Evolutionary conservation across 2,797 vertebrate genomes (phyloP).

Genomic region (Lycodopsis pacificus): DNA sequence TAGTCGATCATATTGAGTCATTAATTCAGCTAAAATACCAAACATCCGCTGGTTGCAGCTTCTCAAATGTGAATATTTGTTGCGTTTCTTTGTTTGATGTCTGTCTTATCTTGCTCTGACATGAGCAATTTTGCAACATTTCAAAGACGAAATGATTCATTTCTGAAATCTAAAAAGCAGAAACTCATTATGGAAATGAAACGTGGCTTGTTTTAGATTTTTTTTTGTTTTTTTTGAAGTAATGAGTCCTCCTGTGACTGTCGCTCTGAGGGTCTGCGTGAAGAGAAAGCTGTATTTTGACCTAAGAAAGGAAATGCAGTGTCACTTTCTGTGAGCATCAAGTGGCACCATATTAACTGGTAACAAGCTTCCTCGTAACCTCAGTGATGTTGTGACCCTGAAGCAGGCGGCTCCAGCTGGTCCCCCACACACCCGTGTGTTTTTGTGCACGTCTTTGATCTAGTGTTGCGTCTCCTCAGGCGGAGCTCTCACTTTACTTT

Average conservation of each 20-base stretch:
- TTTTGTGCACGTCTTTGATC: slow-evolving; percentile 2
- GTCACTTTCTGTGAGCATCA: slow-evolving; percentile 52
- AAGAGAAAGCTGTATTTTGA: slow-evolving; percentile 14
- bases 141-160: background rate
- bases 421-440: slow-evolving; percentile 19
- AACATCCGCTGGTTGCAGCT: background rate
- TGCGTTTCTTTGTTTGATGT: background rate
- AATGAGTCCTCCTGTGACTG: background rate
- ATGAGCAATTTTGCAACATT: background rate
- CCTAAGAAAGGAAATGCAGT: slow-evolving; percentile 36
- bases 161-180: background rate
- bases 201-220: background rate
- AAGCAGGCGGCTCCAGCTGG: slow-evolving; percentile 53
- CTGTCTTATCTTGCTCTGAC: background rate
- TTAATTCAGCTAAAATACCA: background rate
- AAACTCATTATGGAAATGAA: too few species aligned
- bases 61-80: background rate
- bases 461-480: slow-evolving; percentile 9
- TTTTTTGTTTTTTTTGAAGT: background rate
- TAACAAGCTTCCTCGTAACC: slow-evolving; percentile 29
- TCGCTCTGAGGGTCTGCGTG: background rate
- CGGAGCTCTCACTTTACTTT: slow-evolving; percentile 5
- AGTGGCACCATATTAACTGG: slow-evolving; percentile 27
- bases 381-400: slow-evolving; percentile 13
- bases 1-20: background rate